Percentiles rank a stretch among this genome's conserved stretches.
phyloP scores from a whole-genome alignment of 2,888 invertebrate species.

The Conus canariensis region DNA sequence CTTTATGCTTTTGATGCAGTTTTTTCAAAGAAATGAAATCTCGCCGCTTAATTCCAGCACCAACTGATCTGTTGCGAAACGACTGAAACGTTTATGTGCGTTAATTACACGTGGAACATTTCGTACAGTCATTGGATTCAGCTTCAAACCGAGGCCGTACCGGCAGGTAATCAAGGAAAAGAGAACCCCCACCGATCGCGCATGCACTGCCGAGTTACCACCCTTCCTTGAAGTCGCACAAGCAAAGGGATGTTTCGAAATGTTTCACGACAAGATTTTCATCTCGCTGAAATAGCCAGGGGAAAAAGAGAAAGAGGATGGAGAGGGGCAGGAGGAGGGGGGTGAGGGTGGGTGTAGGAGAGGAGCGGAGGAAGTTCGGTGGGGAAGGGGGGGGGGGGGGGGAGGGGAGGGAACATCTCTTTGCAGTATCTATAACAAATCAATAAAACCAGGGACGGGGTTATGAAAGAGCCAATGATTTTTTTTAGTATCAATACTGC shows the following conservation, averaged over 20 bases:
- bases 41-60: background rate
- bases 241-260: slow-evolving; percentile 6
- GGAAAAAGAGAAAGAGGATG: too few relatives aligned
- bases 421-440: too few relatives aligned
- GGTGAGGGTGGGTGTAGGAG: too few relatives aligned
- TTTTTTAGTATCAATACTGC: too few relatives aligned
- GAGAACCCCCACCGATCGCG: background rate
- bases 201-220: background rate
- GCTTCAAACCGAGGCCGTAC: background rate
- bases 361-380: too few relatives aligned
- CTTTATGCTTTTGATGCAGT: background rate
- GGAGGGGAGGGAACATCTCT: too few relatives aligned
- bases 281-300: too few relatives aligned
- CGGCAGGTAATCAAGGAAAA: slow-evolving; percentile 9
- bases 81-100: background rate
- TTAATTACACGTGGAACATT: slow-evolving; percentile 3
- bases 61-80: slow-evolving; percentile 11
- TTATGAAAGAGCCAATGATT: too few relatives aligned
- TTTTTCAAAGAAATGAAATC: slow-evolving; percentile 19
- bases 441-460: too few relatives aligned
- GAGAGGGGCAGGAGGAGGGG: too few relatives aligned
- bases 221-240: slow-evolving; percentile 16
- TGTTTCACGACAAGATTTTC: background rate
- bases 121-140: slow-evolving; percentile 5
- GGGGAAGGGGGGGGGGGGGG: too few relatives aligned